Conservation (phyloP, 2,888 invertebrate species). For the Priocnemis perturbator region DNA sequence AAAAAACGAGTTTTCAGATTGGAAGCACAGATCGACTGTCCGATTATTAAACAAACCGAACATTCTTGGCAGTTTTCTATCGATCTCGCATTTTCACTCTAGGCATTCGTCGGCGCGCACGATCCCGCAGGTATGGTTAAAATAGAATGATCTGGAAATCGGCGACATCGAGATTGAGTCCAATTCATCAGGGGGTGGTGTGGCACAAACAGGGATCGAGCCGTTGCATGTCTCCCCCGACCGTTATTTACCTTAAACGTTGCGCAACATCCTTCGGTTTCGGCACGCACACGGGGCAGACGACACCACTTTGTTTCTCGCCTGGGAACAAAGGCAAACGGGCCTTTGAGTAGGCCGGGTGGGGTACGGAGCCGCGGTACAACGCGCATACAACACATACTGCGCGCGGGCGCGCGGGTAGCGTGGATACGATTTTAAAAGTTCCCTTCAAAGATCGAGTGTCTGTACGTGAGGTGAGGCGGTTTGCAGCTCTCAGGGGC, state of each 20-base stretch:
- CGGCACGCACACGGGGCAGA: neutral
- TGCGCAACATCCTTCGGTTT: conserved; percentile 7
- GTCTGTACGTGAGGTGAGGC: conserved; percentile 33
- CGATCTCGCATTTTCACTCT: neutral
- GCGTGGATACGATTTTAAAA: conserved; percentile 20
- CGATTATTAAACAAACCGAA: too few relatives aligned
- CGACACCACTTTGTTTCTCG: conserved; percentile 26
- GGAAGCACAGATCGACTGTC: too few relatives aligned
- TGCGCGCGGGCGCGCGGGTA: neutral
- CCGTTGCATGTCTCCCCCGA: too few relatives aligned
- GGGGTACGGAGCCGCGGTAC: too few relatives aligned
- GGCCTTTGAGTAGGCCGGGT: conserved; percentile 22
- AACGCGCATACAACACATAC: neutral
- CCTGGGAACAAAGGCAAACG: conserved; percentile 18
- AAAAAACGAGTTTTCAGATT: too few relatives aligned
- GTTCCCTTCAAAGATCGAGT: conserved; percentile 30
- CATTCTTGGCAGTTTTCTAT: too few relatives aligned
- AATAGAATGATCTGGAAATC: conserved; percentile 7
- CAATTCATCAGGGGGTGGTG: too few relatives aligned
- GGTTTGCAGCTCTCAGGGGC: conserved; percentile 12
- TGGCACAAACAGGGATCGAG: too few relatives aligned
- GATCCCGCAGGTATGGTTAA: too few relatives aligned
- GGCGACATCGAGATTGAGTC: too few relatives aligned
- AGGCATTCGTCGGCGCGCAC: too few relatives aligned
- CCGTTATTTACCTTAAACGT: conserved; percentile 17